Conservation (phyloP, 2,888 invertebrate species). For the Caradrina kadenii region DNA sequence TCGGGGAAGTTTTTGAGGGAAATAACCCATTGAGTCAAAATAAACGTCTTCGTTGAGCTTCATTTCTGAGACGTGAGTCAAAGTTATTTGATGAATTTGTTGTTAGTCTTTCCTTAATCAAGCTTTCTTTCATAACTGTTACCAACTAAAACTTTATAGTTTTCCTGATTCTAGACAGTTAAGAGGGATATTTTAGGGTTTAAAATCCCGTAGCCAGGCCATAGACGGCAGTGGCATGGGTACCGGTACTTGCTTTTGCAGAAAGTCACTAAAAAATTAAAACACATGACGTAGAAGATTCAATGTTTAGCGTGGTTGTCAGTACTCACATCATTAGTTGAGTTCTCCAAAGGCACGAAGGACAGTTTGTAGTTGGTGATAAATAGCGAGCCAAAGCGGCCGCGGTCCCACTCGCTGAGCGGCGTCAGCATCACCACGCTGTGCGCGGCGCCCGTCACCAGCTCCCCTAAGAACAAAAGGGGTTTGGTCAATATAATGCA, state of each 20-base stretch:
- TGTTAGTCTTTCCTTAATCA: constrained; percentile 28
- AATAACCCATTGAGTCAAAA: constrained; percentile 1
- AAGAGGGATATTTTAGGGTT: too few relatives aligned
- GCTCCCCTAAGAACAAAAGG: constrained; percentile 92
- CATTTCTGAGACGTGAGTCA: constrained; percentile 28
- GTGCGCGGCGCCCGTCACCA: constrained; percentile 94
- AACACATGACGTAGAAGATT: too few relatives aligned
- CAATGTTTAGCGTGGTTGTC: neutral
- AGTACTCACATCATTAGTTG: constrained; percentile 79
- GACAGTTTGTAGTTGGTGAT: constrained; percentile 98
- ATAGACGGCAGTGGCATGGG: neutral
- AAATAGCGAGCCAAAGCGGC: constrained; percentile 95
- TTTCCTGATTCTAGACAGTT: too few relatives aligned
- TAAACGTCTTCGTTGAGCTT: neutral
- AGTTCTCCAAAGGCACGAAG: constrained; percentile 93
- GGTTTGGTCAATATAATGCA: neutral
- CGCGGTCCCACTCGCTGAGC: constrained; percentile 94
- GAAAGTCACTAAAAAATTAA: neutral
- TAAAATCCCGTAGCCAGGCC: too few relatives aligned
- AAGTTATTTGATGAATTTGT: neutral
- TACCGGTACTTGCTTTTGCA: neutral
- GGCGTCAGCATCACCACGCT: constrained; percentile 96
- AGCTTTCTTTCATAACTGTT: neutral
- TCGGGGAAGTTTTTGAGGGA: constrained; percentile 1
- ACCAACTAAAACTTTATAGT: neutral